Evolutionary conservation across 1,140 invertebrate species (phyloP), one percentile per base, ranked within the genome.

Genomic region (Ips nitidus): DNA sequence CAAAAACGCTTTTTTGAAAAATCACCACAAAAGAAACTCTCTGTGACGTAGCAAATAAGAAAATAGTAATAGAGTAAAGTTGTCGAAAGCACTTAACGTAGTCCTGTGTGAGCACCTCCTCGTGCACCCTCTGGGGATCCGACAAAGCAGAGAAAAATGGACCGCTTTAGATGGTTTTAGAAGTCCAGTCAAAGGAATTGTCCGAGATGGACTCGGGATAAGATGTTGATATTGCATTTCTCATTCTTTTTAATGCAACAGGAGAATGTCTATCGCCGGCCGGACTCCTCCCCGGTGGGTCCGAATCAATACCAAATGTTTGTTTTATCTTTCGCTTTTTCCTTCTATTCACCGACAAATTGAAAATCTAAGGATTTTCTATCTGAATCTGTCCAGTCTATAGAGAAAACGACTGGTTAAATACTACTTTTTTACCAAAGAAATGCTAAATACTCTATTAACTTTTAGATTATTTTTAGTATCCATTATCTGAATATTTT

Each of bases 211-310:
- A 80, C 77, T 76, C 66, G 71, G 72, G 75, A 77, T 77, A 77
- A 75, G 76, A 78, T 80, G 78, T 79, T 79, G 77, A 79, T 79
- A 79, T 79, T 79, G 78, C 77, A 79, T 79, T 78, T 80, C 78
- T 78, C 78, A 76, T 80, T 78, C 78, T 78, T 78, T 79, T 78
- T 79, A 80, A 78, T 78, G 78, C 77, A 79, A 78, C 76, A 79
- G 75, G 73, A 77, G 77, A 76, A 72, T 74, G 56, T 69, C 63
- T 69, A 66, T 70, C 41, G 53, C 52, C 64, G 67, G 4, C 55
- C 42, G 66, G 60, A 52, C 61, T 56, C 62, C 52, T 7, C 55
- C 62, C 61, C 62, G 38, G 40, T 66, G 47, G 61, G 56, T 45
- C 52, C 52, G 45, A 69, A 72, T 71, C 69, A 66, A 71, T 71